These are phyloP conservation scores for Micrasema longulum DNA, from an alignment of 1,140 invertebrate species.

Conservation along the genomic window DNA sequence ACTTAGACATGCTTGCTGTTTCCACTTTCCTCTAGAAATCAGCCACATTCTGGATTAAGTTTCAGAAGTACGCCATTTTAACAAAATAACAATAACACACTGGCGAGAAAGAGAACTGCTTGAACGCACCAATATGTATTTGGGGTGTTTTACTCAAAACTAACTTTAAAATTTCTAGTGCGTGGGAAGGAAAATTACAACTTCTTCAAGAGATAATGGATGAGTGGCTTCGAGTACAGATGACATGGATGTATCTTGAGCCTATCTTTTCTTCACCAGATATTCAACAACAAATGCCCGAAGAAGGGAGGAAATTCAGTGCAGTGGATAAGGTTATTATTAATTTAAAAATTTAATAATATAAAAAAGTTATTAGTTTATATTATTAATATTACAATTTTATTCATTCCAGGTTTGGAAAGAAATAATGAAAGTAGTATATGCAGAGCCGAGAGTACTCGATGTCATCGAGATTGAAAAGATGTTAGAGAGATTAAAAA, in stretches of 20 bases:
- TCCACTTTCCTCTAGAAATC: too few species aligned
- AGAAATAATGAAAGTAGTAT: conserved; percentile 92
- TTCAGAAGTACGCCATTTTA: too few species aligned
- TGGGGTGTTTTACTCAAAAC: too few species aligned
- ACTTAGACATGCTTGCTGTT: too few species aligned
- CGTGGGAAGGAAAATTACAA: conserved; percentile 84
- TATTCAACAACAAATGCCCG: conserved; percentile 96
- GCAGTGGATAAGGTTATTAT: conserved; percentile 88
- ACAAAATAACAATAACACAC: too few species aligned
- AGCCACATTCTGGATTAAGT: too few species aligned
- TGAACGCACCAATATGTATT: too few species aligned
- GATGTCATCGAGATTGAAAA: conserved; percentile 89
- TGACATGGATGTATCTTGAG: conserved; percentile 97
- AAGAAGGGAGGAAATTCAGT: conserved; percentile 85
- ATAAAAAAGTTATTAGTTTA: too few species aligned
- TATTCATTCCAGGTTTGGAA: conserved; percentile 79
- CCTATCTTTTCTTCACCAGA: conserved; percentile 98
- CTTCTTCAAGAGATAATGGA: conserved; percentile 92
- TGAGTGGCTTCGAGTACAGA: conserved; percentile 96
- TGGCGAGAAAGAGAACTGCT: too few species aligned
- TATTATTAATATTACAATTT: not conserved
- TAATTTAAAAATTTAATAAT: too few species aligned
- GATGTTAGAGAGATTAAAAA: conserved; percentile 90
- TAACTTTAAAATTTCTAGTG: conserved; percentile 68
- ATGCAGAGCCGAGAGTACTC: conserved; percentile 84